Evolutionary conservation across 2,113 vertebrate genomes (phyloP), one percentile per base, ranked within the genome.

Genomic region (Ciconia boyciana): DNA sequence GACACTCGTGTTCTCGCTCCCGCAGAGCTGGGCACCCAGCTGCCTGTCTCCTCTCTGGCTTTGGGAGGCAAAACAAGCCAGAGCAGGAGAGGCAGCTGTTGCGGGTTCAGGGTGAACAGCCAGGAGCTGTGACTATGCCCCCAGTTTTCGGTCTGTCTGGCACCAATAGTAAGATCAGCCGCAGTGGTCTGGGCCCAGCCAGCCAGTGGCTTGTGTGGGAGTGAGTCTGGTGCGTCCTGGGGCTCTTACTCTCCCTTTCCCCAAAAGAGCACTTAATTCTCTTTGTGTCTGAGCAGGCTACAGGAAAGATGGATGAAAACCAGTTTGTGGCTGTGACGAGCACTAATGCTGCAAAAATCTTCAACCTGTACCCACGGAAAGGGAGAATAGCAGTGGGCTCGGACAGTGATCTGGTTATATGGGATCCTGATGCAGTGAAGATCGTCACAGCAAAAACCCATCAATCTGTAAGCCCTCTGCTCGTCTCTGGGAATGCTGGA

Each of bases 221-320:
- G 19, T 10, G 64, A 48, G 52, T 29, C 21, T 60, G 48, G 29
- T 74, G 54, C 68, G 89, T 77, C 52, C 46, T 1, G 2, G 31
- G 71, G 14, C 46, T 46, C 20, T 82, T 17, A 22, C 20, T 62
- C 28, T 65, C 44, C 21, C 25, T 58, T 66, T 90, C 51, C 52
- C 15, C 15, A 39, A 8, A 34, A 34, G n/a, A 60, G 31, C 29
- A 18, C 58, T 87, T 71, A 15, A 34, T 92, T 89, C 28, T 83
- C 10, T 71, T 82, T 36, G 29, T 96, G 29, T 95, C 61, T 74
- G 60, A 84, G 51, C 80, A 99, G 99, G 99, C 99, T 90, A 99
- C 99, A 3, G 99, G 99, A 21, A 99, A 99, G 95, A 99, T 99
- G 99, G 99, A 99, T 71, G 99, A 99, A 98, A 99, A 99, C 98